Conservation (phyloP, 2,888 invertebrate genomes). For the Melanotus villosus region DNA sequence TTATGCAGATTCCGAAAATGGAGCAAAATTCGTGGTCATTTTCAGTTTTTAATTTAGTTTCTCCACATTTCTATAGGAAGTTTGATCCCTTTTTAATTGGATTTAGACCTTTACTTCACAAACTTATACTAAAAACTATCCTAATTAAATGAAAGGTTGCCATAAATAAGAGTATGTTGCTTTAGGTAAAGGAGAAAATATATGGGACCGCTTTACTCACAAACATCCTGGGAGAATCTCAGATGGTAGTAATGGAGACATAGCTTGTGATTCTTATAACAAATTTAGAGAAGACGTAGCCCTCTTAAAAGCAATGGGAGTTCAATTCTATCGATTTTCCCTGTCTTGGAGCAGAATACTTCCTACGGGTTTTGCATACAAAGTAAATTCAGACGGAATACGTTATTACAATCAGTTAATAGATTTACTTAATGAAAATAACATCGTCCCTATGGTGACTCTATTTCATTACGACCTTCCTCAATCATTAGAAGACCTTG, state of each 20-base stretch:
- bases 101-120: background rate
- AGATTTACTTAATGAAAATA: constrained; percentile 69
- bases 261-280: constrained; percentile 79
- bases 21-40: no score
- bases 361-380: constrained; percentile 71
- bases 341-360: constrained; percentile 79
- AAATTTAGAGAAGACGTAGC: constrained; percentile 74
- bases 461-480: constrained; percentile 73
- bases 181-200: constrained; percentile 74
- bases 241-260: constrained; percentile 73
- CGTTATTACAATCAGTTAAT: constrained; percentile 76
- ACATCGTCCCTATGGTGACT: constrained; percentile 72
- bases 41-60: no score
- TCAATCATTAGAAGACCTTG: constrained; percentile 66
- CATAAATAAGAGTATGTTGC: background rate
- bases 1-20: no score
- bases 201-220: constrained; percentile 80
- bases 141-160: no score
- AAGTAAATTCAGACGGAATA: constrained; percentile 74
- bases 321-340: constrained; percentile 73
- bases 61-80: no score
- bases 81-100: background rate
- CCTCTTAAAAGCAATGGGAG: constrained; percentile 71
- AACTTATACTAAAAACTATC: background rate
- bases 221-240: constrained; percentile 68